Evolutionary conservation across 2,797 vertebrate species (phyloP).

Genomic region (Smutsia temminckii): DNA sequence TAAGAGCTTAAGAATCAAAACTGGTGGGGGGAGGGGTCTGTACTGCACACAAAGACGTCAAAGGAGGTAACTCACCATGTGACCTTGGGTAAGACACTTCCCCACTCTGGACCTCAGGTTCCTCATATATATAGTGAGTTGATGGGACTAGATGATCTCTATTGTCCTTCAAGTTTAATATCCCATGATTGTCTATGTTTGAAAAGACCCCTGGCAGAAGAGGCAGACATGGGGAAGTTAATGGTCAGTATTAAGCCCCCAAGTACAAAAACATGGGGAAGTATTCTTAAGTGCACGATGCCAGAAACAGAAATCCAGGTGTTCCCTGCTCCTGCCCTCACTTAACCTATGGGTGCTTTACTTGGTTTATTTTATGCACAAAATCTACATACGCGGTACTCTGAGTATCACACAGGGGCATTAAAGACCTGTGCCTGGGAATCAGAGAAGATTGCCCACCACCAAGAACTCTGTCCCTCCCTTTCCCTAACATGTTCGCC

Average conservation of each 20-base stretch:
- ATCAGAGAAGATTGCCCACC: neutral
- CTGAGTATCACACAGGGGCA: neutral
- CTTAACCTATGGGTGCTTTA: neutral
- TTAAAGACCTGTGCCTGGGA: neutral
- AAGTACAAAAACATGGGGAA: conserved; percentile 27
- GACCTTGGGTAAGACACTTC: conserved; percentile 77
- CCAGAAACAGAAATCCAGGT: neutral
- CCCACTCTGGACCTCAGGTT: conserved; percentile 79
- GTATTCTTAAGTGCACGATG: neutral
- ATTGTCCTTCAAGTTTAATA: conserved; percentile 81
- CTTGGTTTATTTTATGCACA: neutral
- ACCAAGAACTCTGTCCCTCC: neutral
- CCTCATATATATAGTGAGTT: conserved; percentile 80
- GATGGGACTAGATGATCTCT: conserved; percentile 79
- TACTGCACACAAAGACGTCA: conserved; percentile 54
- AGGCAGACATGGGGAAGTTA: conserved; percentile 71
- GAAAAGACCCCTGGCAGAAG: conserved; percentile 81
- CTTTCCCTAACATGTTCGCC: neutral
- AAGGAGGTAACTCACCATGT: conserved; percentile 77
- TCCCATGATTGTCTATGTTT: conserved; percentile 81
- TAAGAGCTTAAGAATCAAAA: neutral
- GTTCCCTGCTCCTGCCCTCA: neutral
- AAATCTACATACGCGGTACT: neutral
- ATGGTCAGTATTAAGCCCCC: conserved; percentile 60
- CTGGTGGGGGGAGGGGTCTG: neutral